These are phyloP conservation scores for Scopus umbretta DNA, from an alignment of 2,113 vertebrate species.

Conservation along the genomic window DNA sequence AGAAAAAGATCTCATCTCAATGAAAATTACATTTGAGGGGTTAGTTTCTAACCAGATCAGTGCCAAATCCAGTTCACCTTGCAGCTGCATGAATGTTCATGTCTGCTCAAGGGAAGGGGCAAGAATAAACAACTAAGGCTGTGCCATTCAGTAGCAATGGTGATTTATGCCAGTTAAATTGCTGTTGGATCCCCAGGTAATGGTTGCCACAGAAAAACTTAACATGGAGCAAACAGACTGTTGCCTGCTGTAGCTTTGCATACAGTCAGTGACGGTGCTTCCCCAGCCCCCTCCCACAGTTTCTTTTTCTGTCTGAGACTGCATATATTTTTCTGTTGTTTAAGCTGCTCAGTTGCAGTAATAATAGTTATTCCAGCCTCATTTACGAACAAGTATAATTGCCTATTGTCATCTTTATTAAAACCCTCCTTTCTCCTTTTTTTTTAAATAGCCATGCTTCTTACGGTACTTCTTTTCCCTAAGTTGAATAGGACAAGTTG, in stretches of 20 bases:
- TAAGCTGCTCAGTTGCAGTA: not conserved
- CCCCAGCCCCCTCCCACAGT: not conserved
- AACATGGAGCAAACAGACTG: not conserved
- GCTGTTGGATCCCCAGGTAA: not conserved
- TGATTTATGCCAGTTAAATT: not conserved
- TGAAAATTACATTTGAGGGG: not conserved
- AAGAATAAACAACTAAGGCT: not conserved
- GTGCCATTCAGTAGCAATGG: not conserved
- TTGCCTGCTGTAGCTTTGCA: not conserved
- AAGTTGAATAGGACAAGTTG: not conserved
- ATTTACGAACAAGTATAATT: not conserved
- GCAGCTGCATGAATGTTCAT: not conserved
- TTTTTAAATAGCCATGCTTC: not conserved
- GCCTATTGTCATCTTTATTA: not conserved
- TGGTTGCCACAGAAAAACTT: not conserved
- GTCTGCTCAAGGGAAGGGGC: not conserved
- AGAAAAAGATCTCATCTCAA: not conserved
- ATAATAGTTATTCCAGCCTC: not conserved
- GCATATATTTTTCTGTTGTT: not conserved
- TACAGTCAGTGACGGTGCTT: not conserved
- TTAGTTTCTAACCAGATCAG: not conserved
- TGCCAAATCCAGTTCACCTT: not conserved
- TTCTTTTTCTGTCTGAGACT: not conserved
- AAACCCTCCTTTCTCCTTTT: not conserved
- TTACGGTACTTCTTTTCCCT: not conserved